phyloP scores from a whole-genome alignment of 2,888 invertebrate genomes.

The Camptogramma bilineatum region DNA sequence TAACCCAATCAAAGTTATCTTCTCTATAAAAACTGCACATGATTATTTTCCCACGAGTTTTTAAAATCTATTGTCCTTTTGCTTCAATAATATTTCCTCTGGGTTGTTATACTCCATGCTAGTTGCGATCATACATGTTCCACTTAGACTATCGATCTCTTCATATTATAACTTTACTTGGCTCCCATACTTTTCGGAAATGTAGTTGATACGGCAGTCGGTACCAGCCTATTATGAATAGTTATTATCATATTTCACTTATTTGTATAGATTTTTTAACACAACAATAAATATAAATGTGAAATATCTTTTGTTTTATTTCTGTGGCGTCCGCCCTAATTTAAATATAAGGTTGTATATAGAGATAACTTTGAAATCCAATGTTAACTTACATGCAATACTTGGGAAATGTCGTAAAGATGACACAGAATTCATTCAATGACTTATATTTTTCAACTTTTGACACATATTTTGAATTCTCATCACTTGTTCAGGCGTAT shows the following conservation, averaged over 20 bases:
- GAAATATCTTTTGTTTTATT: constrained; percentile 76
- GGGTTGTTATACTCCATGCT: constrained; percentile 5
- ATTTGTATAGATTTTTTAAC: constrained; percentile 85
- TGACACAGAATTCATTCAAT: constrained; percentile 39
- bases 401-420: neutral
- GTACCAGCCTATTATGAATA: constrained; percentile 67
- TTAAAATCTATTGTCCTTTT: neutral
- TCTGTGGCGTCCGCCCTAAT: too few relatives aligned
- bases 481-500: constrained; percentile 53
- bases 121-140: constrained; percentile 29
- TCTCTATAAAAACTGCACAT: neutral
- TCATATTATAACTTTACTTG: constrained; percentile 23
- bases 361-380: too few relatives aligned
- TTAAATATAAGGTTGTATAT: too few relatives aligned
- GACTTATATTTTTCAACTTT: constrained; percentile 63
- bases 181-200: constrained; percentile 42
- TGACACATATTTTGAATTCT: constrained; percentile 62
- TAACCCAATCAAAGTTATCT: neutral
- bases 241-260: constrained; percentile 83
- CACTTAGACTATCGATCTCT: constrained; percentile 46
- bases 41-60: neutral
- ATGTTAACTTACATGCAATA: neutral
- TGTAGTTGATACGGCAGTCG: constrained; percentile 58
- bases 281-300: constrained; percentile 85
- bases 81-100: neutral